Evolutionary conservation across 2,888 invertebrate species (phyloP), one percentile per base, ranked within the genome.

Genomic region (Pollenia angustigena): DNA sequence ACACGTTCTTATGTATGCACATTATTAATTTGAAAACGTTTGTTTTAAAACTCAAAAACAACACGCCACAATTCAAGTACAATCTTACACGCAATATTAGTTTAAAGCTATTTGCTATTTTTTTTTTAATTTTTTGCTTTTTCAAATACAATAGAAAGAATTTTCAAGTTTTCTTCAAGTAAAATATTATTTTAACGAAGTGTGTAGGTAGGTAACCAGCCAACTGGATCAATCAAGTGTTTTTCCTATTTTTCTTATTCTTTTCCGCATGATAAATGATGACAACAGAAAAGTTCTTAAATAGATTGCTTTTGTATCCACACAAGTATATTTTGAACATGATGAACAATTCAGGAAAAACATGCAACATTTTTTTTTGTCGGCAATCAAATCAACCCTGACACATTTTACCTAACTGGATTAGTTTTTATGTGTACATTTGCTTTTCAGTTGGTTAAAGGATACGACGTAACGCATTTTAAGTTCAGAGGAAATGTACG

Each of bases 221-320:
- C 85, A 84, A 48, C 64, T 76, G 85, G 60, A 85, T 66, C 71
- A 76, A 81, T 64, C 81, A 75, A 85, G 79, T 82, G 69, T 54
- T 69, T 78, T 44, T 80, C 12, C 9, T 50, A n/a, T 58, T 23
- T 75, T 75, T 42, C 10, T 32, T 32, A 32, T 40, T 56, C 58
- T 75, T 80, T 75, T 82, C 74, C 82, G 85, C 79, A 64, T 86
- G 79, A 86, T 64, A 82, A 86, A 69, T 79, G 64, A 79, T 79
- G 64, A 78, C 76, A 71, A 69, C 68, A 68, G 52, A 46, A 60
- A n/a, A 48, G 48, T 68, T 78, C 10, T 48, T 2, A 78, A 68
- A 78, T 48, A 68, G 48, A 11, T 52, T 58, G 8, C 1, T 58
- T 58, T 58, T 18, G 23, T 23, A 18, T 4, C 32, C 32, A 32